These are phyloP conservation scores for Heliconius ethilla DNA, from an alignment of 2,888 invertebrate species.

Conservation along the genomic window DNA sequence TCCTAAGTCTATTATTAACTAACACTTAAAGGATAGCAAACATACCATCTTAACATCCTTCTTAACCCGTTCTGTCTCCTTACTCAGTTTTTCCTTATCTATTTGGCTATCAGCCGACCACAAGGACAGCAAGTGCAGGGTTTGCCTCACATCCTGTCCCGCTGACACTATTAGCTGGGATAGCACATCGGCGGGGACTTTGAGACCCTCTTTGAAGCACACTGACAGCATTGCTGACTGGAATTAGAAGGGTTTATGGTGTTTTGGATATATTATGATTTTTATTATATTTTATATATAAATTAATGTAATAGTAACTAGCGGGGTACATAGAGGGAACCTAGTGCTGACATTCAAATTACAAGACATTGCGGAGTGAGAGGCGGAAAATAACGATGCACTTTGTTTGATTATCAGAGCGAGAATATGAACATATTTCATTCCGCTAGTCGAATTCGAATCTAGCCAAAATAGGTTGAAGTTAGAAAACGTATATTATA, in stretches of 20 bases:
- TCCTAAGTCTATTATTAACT: too few species aligned
- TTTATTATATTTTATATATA: too few species aligned
- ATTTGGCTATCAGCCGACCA: constrained; percentile 84
- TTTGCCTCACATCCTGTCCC: constrained; percentile 96
- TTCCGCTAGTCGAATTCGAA: too few species aligned
- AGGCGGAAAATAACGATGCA: too few species aligned
- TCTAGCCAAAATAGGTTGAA: too few species aligned
- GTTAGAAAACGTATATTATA: too few species aligned
- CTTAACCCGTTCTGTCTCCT: constrained; percentile 83
- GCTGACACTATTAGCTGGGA: constrained; percentile 92
- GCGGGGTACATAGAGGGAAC: too few species aligned
- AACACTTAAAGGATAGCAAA: neutral
- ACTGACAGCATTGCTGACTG: constrained; percentile 95
- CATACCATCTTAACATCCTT: constrained; percentile 92
- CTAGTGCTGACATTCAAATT: too few species aligned
- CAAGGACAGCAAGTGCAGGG: constrained; percentile 93
- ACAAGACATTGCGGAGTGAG: too few species aligned
- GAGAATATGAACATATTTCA: too few species aligned
- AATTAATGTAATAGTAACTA: too few species aligned
- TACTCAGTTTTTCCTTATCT: constrained; percentile 77
- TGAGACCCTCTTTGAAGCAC: constrained; percentile 94
- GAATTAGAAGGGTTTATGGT: constrained; percentile 42
- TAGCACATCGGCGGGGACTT: constrained; percentile 88
- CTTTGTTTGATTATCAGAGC: too few species aligned
- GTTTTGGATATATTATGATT: neutral